A percentile compares a stretch with the other conserved stretches of the same genome.
These are phyloP conservation scores for Agelastica alni DNA, from an alignment of 2,888 invertebrate species.

Conservation along the genomic window DNA sequence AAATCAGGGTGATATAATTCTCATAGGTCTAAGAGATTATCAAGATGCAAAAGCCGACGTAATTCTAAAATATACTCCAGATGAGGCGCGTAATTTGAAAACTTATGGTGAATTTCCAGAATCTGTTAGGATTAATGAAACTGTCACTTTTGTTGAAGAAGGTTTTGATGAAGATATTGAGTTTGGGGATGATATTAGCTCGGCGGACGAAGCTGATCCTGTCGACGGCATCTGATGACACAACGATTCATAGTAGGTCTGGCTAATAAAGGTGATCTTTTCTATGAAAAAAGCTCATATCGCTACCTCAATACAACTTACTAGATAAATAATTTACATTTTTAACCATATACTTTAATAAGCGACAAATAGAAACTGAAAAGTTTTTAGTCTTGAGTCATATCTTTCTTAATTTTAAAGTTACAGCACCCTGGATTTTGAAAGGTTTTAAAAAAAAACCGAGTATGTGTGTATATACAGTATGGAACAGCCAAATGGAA, in stretches of 20 bases:
- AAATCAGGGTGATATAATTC: conserved; percentile 97
- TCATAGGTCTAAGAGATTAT: conserved; percentile 96
- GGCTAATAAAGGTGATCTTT: conserved; percentile 8
- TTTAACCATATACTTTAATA: background rate
- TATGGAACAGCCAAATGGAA: too few species aligned
- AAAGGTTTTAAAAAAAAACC: too few species aligned
- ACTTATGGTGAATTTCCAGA: conserved; percentile 99
- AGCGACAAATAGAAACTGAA: too few species aligned
- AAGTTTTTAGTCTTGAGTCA: too few species aligned
- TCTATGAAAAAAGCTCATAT: background rate
- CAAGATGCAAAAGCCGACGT: conserved; percentile 98
- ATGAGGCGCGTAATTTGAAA: conserved; percentile 98
- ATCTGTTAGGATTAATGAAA: conserved; percentile 96
- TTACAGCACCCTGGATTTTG: too few species aligned
- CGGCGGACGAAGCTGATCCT: conserved; percentile 81
- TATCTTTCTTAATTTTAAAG: too few species aligned
- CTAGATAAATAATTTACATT: too few species aligned
- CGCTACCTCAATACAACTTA: too few species aligned
- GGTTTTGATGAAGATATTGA: conserved; percentile 96
- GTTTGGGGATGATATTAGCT: conserved; percentile 93
- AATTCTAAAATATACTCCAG: conserved; percentile 97
- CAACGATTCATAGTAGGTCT: conserved; percentile 14
- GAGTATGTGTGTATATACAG: too few species aligned
- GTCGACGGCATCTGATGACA: conserved; percentile 46
- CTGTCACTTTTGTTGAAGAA: conserved; percentile 91